Evolutionary conservation across 2,113 vertebrate species (phyloP).

Genomic region (Aphyosemion australe): DNA sequence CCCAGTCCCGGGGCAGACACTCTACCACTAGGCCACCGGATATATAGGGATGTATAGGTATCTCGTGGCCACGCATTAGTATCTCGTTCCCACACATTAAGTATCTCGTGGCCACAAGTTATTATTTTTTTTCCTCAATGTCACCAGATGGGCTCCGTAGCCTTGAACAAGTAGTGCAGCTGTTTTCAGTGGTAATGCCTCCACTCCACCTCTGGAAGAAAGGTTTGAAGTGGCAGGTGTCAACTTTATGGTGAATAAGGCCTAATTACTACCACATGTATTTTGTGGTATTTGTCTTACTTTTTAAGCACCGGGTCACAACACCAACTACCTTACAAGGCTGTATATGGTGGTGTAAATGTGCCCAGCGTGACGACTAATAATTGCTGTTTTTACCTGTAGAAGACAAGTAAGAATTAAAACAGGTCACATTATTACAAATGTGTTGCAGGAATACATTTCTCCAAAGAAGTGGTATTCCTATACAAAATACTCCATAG

Average conservation of each 20-base stretch:
- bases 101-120: no score
- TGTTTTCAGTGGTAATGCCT: slow-evolving; percentile 1
- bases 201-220: slow-evolving; percentile 19
- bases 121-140: no score
- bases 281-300: slow-evolving; percentile 49
- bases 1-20: no score
- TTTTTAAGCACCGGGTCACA: slow-evolving; percentile 61
- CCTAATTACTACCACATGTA: slow-evolving; percentile 75
- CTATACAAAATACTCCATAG: no score
- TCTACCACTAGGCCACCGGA: no score
- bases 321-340: slow-evolving; percentile 4
- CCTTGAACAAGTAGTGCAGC: not conserved
- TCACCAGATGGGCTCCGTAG: no score
- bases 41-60: no score
- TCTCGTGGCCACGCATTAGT: no score
- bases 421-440: not conserved
- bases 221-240: slow-evolving; percentile 73
- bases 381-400: not conserved
- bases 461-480: not conserved
- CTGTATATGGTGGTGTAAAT: slow-evolving; percentile 25
- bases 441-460: not conserved
- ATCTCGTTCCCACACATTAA: no score
- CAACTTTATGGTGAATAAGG: slow-evolving; percentile 64
- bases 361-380: slow-evolving; percentile 6
- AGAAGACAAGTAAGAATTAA: not conserved